Evolutionary conservation across 2,113 vertebrate genomes (phyloP).

Genomic region (Xiphophorus maculatus): DNA sequence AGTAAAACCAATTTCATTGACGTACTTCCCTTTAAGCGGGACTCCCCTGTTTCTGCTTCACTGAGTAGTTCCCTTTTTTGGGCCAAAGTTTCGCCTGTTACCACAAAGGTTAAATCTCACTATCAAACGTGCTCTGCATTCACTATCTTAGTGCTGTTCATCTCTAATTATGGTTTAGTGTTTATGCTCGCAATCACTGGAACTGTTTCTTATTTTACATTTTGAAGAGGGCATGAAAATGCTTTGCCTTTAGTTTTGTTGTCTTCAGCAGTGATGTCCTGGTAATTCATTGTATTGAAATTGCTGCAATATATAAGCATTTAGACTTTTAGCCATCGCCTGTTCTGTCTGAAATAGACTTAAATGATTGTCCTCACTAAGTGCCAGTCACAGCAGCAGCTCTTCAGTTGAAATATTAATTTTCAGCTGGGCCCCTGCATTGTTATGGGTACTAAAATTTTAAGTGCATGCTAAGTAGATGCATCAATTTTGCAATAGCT

Average conservation of each 20-base stretch:
- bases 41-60: not conserved
- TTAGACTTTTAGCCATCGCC: not conserved
- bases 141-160: not conserved
- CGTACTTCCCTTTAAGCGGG: not conserved
- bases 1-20: conserved; percentile 1
- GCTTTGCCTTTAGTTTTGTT: no score
- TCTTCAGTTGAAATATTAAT: conserved; percentile 53
- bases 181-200: not conserved
- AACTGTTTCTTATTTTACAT: not conserved
- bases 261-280: not conserved
- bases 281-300: not conserved
- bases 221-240: no score
- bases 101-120: not conserved
- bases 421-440: conserved; percentile 25
- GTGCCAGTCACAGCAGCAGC: conserved; percentile 32
- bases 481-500: conserved; percentile 51
- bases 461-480: conserved; percentile 42
- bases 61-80: not conserved
- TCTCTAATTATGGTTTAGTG: not conserved
- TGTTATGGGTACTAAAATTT: conserved; percentile 37
- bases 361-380: conserved; percentile 15
- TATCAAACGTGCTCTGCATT: not conserved
- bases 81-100: not conserved
- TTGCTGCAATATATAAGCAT: not conserved
- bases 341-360: conserved; percentile 1